Evolutionary conservation across 30 jellyfish, hydroid and myxozoan species (phyloP).

Genomic region (Cassiopea xamachana): DNA sequence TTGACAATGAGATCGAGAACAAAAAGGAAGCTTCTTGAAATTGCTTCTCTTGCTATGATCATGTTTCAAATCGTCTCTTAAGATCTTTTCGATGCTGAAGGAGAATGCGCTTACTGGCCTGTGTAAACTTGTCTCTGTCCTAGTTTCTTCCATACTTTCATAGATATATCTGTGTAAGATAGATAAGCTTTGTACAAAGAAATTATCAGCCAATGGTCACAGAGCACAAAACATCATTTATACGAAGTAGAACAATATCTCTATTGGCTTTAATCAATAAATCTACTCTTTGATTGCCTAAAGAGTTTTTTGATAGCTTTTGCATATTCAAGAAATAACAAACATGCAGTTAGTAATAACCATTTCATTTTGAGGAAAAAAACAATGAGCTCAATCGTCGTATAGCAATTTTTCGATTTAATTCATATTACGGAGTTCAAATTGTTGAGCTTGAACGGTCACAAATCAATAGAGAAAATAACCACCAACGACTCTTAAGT

Average conservation of each 20-base stretch:
- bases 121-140: slow-evolving; percentile 5
- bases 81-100: slow-evolving; percentile 64
- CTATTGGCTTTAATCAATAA: background rate
- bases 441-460: too few species aligned
- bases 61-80: slow-evolving; percentile 16
- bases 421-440: too few species aligned
- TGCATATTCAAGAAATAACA: too few species aligned
- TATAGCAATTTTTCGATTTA: too few species aligned
- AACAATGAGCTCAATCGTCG: too few species aligned
- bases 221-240: background rate
- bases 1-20: slow-evolving; percentile 11
- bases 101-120: slow-evolving; percentile 24
- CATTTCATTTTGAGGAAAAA: too few species aligned
- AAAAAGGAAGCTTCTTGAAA: background rate
- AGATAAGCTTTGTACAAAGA: background rate
- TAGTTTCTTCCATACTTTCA: background rate
- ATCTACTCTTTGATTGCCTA: background rate
- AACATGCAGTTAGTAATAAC: too few species aligned
- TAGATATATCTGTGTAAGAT: background rate
- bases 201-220: background rate
- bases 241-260: background rate
- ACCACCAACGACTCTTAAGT: too few species aligned
- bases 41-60: background rate
- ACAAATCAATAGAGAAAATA: too few species aligned
- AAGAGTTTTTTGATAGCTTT: too few species aligned